Percentiles rank a stretch among this genome's conserved stretches.
These are phyloP conservation scores for Eilema caniola DNA, from an alignment of 2,888 invertebrate species.

Conservation along the genomic window DNA sequence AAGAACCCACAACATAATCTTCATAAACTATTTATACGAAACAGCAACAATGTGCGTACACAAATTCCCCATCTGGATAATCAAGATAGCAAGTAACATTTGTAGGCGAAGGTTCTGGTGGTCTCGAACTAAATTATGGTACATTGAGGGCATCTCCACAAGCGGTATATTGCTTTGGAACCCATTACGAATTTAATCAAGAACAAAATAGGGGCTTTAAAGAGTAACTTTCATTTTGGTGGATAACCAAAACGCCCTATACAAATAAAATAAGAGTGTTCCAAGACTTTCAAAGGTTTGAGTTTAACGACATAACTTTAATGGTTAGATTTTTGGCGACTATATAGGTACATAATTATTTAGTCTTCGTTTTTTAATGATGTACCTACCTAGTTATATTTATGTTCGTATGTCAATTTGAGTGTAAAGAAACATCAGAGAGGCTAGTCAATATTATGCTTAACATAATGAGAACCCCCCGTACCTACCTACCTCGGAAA, in stretches of 20 bases:
- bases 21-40: conserved; percentile 9
- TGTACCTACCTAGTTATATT: too few species aligned
- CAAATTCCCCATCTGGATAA: conserved; percentile 22
- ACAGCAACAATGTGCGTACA: conserved; percentile 10
- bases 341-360: neutral
- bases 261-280: conserved; percentile 28
- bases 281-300: conserved; percentile 20
- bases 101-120: conserved; percentile 27
- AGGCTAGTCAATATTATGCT: too few species aligned
- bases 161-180: conserved; percentile 17
- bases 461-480: too few species aligned
- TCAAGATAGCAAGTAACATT: conserved; percentile 33
- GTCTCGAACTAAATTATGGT: conserved; percentile 28
- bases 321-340: neutral
- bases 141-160: conserved; percentile 20
- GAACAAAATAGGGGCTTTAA: conserved; percentile 25
- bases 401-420: too few species aligned
- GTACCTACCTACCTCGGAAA: too few species aligned
- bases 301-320: conserved; percentile 8
- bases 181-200: conserved; percentile 40
- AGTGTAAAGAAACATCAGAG: too few species aligned
- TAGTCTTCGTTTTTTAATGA: too few species aligned
- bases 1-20: neutral
- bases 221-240: conserved; percentile 20
- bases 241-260: conserved; percentile 17